Evolutionary conservation across 2,888 invertebrate genomes (phyloP).

Genomic region (Drosophila heteroneura): DNA sequence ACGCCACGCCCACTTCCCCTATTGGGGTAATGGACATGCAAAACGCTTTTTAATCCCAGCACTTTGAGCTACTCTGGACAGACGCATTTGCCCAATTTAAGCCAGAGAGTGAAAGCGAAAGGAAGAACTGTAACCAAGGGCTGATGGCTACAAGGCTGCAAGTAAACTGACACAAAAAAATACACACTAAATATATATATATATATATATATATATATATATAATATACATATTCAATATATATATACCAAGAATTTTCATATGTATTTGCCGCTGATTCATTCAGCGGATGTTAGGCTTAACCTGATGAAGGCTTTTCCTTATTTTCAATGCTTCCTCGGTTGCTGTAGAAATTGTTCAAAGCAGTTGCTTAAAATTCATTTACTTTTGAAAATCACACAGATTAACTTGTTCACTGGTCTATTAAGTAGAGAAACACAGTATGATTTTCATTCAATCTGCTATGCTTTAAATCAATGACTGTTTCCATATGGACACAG

Average conservation of each 20-base stretch:
- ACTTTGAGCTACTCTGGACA: conserved; percentile 42
- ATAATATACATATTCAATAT: neutral
- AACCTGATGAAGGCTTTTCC: neutral
- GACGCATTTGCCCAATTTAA: conserved; percentile 72
- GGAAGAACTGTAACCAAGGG: conserved; percentile 37
- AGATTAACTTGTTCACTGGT: neutral
- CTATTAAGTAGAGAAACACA: neutral
- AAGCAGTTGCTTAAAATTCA: neutral
- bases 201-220: neutral
- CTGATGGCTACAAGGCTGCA: conserved; percentile 48
- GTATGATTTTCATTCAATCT: neutral
- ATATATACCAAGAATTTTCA: conserved; percentile 1
- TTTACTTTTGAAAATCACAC: neutral
- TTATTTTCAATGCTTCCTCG: neutral
- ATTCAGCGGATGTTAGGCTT: conserved; percentile 7
- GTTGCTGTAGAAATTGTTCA: neutral
- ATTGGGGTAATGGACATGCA: conserved; percentile 62
- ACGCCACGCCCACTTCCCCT: neutral
- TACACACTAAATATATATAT: no score
- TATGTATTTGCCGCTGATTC: neutral
- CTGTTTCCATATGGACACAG: neutral
- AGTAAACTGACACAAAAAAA: conserved; percentile 53
- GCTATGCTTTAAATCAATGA: neutral
- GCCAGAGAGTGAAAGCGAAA: conserved; percentile 24
- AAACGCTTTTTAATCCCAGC: conserved; percentile 73